phyloP scores from a whole-genome alignment of 2,113 vertebrate genomes.

The Pandion haliaetus region DNA sequence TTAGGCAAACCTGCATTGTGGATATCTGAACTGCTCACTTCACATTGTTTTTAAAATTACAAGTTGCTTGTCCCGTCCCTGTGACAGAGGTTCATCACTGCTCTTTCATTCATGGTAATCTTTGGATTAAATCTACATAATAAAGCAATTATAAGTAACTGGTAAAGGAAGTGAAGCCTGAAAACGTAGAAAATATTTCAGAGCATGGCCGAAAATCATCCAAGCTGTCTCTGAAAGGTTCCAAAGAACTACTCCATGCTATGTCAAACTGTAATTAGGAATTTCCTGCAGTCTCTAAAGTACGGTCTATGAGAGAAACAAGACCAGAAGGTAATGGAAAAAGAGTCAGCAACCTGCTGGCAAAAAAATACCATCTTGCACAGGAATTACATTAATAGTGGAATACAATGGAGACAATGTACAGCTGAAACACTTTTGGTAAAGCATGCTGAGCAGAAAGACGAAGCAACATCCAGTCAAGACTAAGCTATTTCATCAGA shows the following conservation, averaged over 20 bases:
- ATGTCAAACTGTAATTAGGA: background rate
- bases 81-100: background rate
- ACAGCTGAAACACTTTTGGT: background rate
- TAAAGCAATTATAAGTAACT: background rate
- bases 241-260: background rate
- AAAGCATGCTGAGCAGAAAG: background rate
- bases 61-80: background rate
- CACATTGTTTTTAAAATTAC: background rate
- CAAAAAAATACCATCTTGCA: background rate
- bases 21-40: background rate
- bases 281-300: background rate
- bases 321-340: background rate
- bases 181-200: background rate
- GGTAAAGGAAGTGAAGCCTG: background rate
- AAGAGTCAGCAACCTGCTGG: background rate
- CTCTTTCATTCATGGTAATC: background rate
- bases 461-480: background rate
- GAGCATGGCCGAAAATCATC: background rate
- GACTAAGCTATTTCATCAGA: background rate
- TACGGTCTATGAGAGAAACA: background rate
- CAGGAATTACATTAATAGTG: background rate
- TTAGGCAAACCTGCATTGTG: background rate
- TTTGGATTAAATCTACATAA: background rate
- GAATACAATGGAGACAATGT: background rate
- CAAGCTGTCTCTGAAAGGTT: background rate